Evolutionary conservation across 1,140 invertebrate genomes (phyloP), one percentile per base, ranked within the genome.

Genomic region (Hycleus phaleratus): DNA sequence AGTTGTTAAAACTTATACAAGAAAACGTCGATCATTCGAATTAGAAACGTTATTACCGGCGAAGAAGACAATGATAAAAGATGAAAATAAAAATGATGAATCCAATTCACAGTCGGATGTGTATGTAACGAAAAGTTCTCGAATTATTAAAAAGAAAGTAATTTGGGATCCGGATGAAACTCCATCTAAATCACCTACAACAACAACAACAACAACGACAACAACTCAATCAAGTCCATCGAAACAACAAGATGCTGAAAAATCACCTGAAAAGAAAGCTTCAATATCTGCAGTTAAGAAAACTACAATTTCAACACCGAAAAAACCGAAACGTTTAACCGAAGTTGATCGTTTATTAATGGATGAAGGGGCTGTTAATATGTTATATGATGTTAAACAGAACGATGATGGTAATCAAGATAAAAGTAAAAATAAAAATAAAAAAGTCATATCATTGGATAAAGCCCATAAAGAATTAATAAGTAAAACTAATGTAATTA

Each of bases 281-380:
- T 2, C 26, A 38, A 24, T 46, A 11, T 46, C 47, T 2, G 25
- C 10, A 0, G 46, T 7, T 38, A 59, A 57, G 46, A 39, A 52
- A 49, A 18, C 43, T 7, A 42, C 49, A 58, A 61, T 55, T 26
- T 42, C n/a, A 26, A 12, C 42, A 24, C 24, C 45, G 10, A 6
- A 49, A 43, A 64, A 64, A 55, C 55, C 44, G 10, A 82, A 83
- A 67, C 79, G 78, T 56, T 74, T 81, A 32, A 79, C 80, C 44
- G 90, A 92, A 77, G 79, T 91, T 44, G 87, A 90, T 64, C 82
- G 79, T 58, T 70, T 92, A 42, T 74, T 92, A 56, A 87, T 87
- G 72, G 90, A 91, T 71, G 90, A 92, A 71, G 90, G 90, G 1
- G 87, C 89, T 2, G 85, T 90, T 1, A 91, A 91, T 72, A 86